Base-by-base conservation (phyloP, 1,140 invertebrate genomes). In the Pseudomyrmex sp. region DNA sequence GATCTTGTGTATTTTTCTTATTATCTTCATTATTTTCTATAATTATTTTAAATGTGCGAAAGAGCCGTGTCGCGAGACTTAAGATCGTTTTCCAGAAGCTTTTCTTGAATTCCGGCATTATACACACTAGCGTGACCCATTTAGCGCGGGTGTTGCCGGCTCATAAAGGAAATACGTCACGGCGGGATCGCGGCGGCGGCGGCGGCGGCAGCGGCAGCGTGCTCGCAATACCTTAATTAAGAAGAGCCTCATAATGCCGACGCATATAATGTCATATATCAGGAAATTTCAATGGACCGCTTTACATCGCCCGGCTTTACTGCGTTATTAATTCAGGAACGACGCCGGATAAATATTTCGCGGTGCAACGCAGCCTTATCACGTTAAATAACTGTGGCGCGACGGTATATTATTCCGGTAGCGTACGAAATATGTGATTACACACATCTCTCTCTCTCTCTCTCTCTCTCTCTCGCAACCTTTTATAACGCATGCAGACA, bases 101-200 rank as follows among this genome's bases (percentile, higher is more conserved):
- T 76, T 73, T 18, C 48, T 65, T 65, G 61, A 54, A 76, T 76
- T 76, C 74, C 48, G 61, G 63, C 35, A 54, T 76, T 65, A 66
- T 59, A 35, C 76, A 70, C 48, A 80, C 54, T 59, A 70, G 9
- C 76, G 18, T n/a, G 68, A 82, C 65, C 80, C 80, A 83, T 83
- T 73, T 63, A 83, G 62, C 5, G 59, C 80, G 48, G 77, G 54
- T 74, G 79, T 85, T 74, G 65, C 83, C 50, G 68, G 46, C 83
- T 83, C 80, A 83, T 83, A 85, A 85, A 83, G 79, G 66, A 83
- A 85, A 85, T 85, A 85, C 83, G 50, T 85, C 79, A 84, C 68
- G 65, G 70, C 80, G 66, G 80, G 72, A 63, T 35, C 80, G 61
- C 80, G 72, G 44, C 82, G 58, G 20, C 75, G 63, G 44, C 82